Base-by-base conservation (phyloP, 1,140 invertebrate species). In the Lepidurus packardi region DNA sequence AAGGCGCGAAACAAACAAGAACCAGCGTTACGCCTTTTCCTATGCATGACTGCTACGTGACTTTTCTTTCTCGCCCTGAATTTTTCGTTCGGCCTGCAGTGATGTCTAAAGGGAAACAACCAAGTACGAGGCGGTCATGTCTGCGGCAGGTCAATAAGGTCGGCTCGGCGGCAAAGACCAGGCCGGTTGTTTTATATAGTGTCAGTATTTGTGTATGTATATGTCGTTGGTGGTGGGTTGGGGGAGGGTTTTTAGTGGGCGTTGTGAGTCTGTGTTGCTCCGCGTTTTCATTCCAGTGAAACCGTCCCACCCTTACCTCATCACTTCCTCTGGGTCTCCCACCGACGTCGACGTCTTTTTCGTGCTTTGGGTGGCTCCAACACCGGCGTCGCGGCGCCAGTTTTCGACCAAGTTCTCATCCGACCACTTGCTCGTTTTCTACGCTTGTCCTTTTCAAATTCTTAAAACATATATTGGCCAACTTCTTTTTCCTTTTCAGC, bases 301-400 rank as follows among this genome's bases (percentile, higher is more conserved):
- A 65, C 53, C 8, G 1, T 21, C 53, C 8, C 13, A 16, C 53
- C 53, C 8, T 16, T 21, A 13, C 53, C 7, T 8, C 53, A 7
- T 16, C 53, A 65, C 16, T 21, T n/a, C 53, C 53, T 65, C 53
- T 65, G 21, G 24, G 75, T 47, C 75, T 45, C 65, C 75, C 44
- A 45, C 21, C 8, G 75, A 7, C 75, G 75, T 45, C 75, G 75
- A 45, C 75, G 25, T 65, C 75, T 43, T 45, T 45, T 65, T 45
- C 44, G 25, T 45, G 74, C 74, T n/a, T 21, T 65, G 24, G 65
- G 75, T 65, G 75, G 75, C 75, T 76, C 75, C 34, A 16, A 41
- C 44, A 76, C 75, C 75, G 75, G 75, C n/a, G 75, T 24, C 75
- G 75, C 75, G 75, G 44, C 24, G 24, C 24, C 75, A 45, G 75